Base-by-base conservation (phyloP, 2,797 vertebrate species). In the Hozukius guyotensis region DNA sequence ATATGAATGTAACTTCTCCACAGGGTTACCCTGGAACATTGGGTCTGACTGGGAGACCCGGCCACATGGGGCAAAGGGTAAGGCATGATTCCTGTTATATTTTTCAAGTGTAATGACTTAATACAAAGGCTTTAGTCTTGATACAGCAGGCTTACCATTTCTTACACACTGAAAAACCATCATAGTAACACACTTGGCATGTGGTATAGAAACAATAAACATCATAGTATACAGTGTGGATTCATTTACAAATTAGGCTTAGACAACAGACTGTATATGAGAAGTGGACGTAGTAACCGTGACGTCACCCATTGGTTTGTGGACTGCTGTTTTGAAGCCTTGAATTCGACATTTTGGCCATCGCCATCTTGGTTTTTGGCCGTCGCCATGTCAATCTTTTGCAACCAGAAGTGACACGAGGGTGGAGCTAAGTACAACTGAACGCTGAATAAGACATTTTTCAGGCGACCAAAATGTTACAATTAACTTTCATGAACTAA, bases 21-120 rank as follows among this genome's bases (percentile, higher is more conserved):
- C 84, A 97, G 97, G 97, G 97, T 65, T 96, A 96, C 49, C 90
- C 94, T 0, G 97, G 97, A 78, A 38, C 93, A 1, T 61, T 90
- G 2, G 97, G 97, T 1, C 82, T 93, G 76, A 93, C 86, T 0
- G 97, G 97, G 72, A 93, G 74, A 14, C 81, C 92, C 0, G 97
- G 97, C 18, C 91, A 71, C 68, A 93, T 85, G 71, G 97, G 97
- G 52, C 94, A 95, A 69, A 95, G 91, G 95, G 96, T 97, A 88
- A 88, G 84, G 25, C 53, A n/a, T 65, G 13, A 20, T 10, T 64
- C 8, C n/a, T 69, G 13, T 57, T 11, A 10, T 52, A n/a, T n/a
- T 20, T 52, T n/a, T 49, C 6, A n/a, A 13, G 7, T 20, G 8
- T 46, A 27, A 31, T 31, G 49, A 52, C 49, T 52, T 52, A n/a